These are phyloP conservation scores for Myotis davidii DNA, from an alignment of 2,113 vertebrate species.

Conservation along the genomic window DNA sequence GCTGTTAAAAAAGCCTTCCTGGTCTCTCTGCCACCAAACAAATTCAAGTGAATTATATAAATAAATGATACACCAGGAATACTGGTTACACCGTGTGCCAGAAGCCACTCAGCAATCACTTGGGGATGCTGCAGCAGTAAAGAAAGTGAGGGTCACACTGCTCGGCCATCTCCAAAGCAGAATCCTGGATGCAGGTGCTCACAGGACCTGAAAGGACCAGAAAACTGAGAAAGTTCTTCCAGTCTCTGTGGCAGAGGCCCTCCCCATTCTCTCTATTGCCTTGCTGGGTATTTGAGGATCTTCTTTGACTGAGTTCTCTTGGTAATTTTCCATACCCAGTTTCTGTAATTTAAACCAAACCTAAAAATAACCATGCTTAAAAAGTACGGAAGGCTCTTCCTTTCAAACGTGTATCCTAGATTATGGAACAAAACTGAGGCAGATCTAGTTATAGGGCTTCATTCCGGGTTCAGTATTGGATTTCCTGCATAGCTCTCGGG, in stretches of 20 bases:
- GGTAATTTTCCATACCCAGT: not conserved
- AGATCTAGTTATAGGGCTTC: not conserved
- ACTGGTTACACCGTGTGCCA: not conserved
- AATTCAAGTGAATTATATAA: not conserved
- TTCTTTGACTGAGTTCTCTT: not conserved
- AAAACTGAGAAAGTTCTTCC: not conserved
- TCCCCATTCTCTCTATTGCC: not conserved
- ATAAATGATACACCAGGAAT: not conserved
- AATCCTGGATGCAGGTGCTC: not conserved
- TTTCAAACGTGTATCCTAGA: not conserved
- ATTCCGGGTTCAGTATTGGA: not conserved
- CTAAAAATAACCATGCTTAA: not conserved
- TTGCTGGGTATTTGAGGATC: not conserved
- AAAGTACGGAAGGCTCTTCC: not conserved
- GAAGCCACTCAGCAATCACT: not conserved
- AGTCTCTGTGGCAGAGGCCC: not conserved
- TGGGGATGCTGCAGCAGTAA: not conserved
- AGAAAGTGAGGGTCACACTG: not conserved
- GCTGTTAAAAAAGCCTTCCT: not conserved
- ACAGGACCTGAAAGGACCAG: not conserved
- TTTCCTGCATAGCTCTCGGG: not conserved
- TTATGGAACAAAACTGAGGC: not conserved
- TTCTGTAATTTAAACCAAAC: slow-evolving; percentile 33
- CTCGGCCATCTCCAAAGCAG: not conserved
- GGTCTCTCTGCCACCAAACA: not conserved